Evolutionary conservation across 1,140 invertebrate genomes (phyloP).

Genomic region (Zaprionus gabonicus): DNA sequence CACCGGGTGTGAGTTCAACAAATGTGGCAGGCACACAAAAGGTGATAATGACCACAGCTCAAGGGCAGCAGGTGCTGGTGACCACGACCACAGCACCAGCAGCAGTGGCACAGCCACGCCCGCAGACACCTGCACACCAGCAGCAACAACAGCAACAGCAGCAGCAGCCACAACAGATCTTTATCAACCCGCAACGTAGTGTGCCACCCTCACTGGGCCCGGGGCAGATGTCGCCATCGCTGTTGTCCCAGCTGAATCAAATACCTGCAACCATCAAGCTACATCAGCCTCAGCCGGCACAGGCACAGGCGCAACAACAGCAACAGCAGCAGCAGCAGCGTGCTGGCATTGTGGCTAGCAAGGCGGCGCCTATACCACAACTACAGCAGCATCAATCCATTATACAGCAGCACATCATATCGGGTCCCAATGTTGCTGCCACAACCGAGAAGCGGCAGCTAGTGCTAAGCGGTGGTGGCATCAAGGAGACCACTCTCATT

Average conservation of each 20-base stretch:
- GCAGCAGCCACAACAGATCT: conserved; percentile 56
- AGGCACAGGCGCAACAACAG: not conserved
- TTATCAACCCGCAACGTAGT: conserved; percentile 71
- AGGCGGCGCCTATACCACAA: conserved; percentile 69
- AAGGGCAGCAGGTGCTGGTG: conserved; percentile 81
- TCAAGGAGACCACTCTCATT: conserved; percentile 78
- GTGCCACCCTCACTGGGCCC: conserved; percentile 55
- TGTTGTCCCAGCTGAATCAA: conserved; percentile 77
- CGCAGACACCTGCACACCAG: conserved; percentile 71
- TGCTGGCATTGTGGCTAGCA: conserved; percentile 41
- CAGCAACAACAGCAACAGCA: conserved; percentile 37
- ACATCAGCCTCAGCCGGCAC: conserved; percentile 65
- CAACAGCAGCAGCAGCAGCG: conserved; percentile 40
- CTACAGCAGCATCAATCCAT: conserved; percentile 83
- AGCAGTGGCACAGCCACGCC: conserved; percentile 10
- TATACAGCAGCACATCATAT: conserved; percentile 80
- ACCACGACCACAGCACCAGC: conserved; percentile 88
- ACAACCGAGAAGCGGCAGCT: conserved; percentile 69
- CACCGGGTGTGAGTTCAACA: conserved; percentile 67
- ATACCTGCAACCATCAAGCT: conserved; percentile 82
- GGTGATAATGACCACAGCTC: conserved; percentile 88
- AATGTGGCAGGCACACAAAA: conserved; percentile 84
- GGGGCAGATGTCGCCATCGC: conserved; percentile 75
- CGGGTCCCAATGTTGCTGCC: conserved; percentile 51
- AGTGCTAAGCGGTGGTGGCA: conserved; percentile 58